phyloP scores from a whole-genome alignment of 2,797 vertebrate genomes.

The Moxostoma hubbsi region DNA sequence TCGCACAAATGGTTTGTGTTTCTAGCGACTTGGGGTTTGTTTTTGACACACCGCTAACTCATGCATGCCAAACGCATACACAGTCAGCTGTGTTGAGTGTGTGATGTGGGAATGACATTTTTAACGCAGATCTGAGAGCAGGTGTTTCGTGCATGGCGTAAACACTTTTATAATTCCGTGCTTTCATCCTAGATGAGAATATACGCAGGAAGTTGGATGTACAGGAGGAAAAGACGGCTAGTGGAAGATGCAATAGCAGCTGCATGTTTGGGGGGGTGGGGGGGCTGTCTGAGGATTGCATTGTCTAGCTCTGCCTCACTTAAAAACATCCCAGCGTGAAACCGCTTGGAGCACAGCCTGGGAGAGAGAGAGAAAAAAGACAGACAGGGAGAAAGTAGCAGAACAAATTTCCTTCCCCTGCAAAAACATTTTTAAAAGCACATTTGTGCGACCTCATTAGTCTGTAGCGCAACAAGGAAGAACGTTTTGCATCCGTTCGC shows the following conservation, averaged over 20 bases:
- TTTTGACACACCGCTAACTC: constrained; percentile 45
- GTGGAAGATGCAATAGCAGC: constrained; percentile 7
- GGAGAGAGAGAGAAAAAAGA: constrained; percentile 15
- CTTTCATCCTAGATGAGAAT: constrained; percentile 27
- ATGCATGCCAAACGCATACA: constrained; percentile 10
- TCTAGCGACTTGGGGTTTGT: constrained; percentile 22
- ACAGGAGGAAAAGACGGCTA: constrained; percentile 23
- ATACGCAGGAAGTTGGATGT: neutral
- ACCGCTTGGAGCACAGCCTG: constrained; percentile 1
- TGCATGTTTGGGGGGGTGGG: neutral
- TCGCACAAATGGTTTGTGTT: constrained; percentile 50
- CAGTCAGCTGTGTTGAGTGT: neutral
- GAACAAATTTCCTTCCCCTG: neutral
- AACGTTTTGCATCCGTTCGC: constrained; percentile 39
- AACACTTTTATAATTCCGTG: constrained; percentile 23
- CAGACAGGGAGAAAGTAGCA: constrained; percentile 1
- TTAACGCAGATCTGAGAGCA: constrained; percentile 55
- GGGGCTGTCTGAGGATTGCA: constrained; percentile 30
- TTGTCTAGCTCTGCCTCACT: constrained; percentile 36
- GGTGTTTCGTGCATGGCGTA: constrained; percentile 25
- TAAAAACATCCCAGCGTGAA: constrained; percentile 44
- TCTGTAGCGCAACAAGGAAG: constrained; percentile 34
- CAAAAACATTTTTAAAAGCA: constrained; percentile 39
- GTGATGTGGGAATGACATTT: constrained; percentile 35
- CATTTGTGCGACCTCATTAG: constrained; percentile 45